Base-by-base conservation (phyloP, 2,888 invertebrate species). In the Myopa tessellatipennis region DNA sequence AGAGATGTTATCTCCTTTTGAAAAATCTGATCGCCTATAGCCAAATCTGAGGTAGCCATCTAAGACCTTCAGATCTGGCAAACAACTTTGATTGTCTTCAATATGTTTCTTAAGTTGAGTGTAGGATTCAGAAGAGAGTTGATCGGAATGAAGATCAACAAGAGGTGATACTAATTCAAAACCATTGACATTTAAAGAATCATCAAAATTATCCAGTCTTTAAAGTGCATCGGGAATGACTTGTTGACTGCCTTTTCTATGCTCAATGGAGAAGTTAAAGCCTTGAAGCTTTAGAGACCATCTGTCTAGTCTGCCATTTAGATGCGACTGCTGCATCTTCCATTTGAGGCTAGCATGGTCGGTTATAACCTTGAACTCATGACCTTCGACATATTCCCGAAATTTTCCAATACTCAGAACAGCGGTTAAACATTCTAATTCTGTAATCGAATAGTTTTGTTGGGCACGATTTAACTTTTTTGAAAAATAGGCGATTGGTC, bases 401-500 rank as follows among this genome's bases (percentile, higher is more conserved):
- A 70, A 61, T 71, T 79, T 65, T 71, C 52, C 69, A 34, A 69
- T 55, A 38, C 73, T 61, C 69, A 67, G 26, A 16, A 67, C 38
- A 6, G 72, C 72, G 8, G 72, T 60, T 36, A 72, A 38, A 16
- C 72, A 72, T 38, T 72, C 72, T 2, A 55, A 34, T 36, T 76
- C 76, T 16, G 76, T 77, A 3, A 76, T 50, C 4, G 72, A 71
- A 65, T 74, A 79, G 60, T 80, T 80, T 68, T 74, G 65, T 67
- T 79, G 79, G 18, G 78, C 77, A 36, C 36, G 45, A 70, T 80
- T 81, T 3, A 81, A 71, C 45, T 77, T 80, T n/a, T 77, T 61
- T 1, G 79, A 80, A 40, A 77, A 78, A 40, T 69, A 68, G 6
- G 78, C 78, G n/a, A 80, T 77, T 0, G 74, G 79, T 61, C 65